A percentile compares a stretch with the other conserved stretches of the same genome.
phyloP scores from a whole-genome alignment of 2,113 vertebrate species.

The Hypocryptadius cinnamomeus region DNA sequence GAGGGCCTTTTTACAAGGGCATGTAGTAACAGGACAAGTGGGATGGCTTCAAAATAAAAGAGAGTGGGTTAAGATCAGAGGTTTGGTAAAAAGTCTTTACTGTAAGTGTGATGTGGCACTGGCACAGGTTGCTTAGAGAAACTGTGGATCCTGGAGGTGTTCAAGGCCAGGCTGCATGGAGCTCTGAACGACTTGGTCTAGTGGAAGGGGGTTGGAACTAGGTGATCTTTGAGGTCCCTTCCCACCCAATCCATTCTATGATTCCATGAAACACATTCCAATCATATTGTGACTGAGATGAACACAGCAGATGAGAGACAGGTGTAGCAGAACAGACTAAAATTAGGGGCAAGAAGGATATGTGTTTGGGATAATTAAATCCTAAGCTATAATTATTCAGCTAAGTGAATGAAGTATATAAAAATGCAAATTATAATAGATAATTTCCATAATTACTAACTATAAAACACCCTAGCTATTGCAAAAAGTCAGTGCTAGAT shows the following conservation, averaged over 20 bases:
- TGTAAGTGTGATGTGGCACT: no score
- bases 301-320: not conserved
- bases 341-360: constrained; percentile 5
- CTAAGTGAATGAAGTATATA: constrained; percentile 15
- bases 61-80: not conserved
- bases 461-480: not conserved
- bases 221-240: not conserved
- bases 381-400: constrained; percentile 16
- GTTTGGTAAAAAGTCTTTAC: not conserved
- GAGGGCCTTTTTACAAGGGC: not conserved
- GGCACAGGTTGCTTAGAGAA: not conserved
- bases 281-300: not conserved
- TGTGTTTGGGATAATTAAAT: constrained; percentile 30
- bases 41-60: not conserved
- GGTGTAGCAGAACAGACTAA: constrained; percentile 19
- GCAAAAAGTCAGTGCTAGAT: not conserved
- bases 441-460: constrained; percentile 42
- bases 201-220: not conserved
- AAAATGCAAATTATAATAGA: constrained; percentile 44
- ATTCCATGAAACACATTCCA: not conserved
- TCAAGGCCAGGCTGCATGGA: not conserved
- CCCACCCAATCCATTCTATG: not conserved
- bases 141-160: not conserved
- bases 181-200: not conserved
- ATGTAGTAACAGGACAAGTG: not conserved